A percentile compares a stretch with the other conserved stretches of the same genome.
Evolutionary conservation across 2,888 invertebrate species (phyloP).

Genomic region (Conomelus anceps): DNA sequence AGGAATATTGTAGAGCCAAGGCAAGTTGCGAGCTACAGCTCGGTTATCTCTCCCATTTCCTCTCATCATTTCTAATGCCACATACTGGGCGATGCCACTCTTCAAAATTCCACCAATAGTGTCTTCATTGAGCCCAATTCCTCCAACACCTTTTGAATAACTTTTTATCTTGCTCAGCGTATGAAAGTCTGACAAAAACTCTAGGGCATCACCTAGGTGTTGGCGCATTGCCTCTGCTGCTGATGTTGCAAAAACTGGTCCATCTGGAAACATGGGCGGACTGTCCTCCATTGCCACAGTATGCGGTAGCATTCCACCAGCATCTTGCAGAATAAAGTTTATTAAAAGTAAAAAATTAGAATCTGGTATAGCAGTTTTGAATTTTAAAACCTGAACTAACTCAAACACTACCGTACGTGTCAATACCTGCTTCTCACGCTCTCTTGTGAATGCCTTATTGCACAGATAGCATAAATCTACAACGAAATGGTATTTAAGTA

Average conservation of each 20-base stretch:
- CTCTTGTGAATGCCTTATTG: constrained; percentile 77
- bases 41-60: constrained; percentile 79
- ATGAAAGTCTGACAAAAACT: constrained; percentile 93
- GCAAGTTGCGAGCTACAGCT: constrained; percentile 72
- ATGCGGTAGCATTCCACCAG: constrained; percentile 80
- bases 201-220: constrained; percentile 86
- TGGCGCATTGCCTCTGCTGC: constrained; percentile 91
- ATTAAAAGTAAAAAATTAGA: constrained; percentile 88
- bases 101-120: constrained; percentile 94
- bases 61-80: constrained; percentile 88
- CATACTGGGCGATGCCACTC: constrained; percentile 87
- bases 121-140: constrained; percentile 80
- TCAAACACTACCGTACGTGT: constrained; percentile 90
- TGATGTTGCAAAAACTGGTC: constrained; percentile 64
- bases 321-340: constrained; percentile 81
- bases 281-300: constrained; percentile 59
- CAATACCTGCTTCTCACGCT: constrained; percentile 88
- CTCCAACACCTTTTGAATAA: constrained; percentile 44
- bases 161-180: constrained; percentile 87
- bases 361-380: constrained; percentile 91
- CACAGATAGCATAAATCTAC: constrained; percentile 86
- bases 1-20: constrained; percentile 83
- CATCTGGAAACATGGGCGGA: constrained; percentile 42
- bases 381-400: constrained; percentile 89
- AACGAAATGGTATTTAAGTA: constrained; percentile 68